These are phyloP conservation scores for Euleptes europaea DNA, from an alignment of 2,113 vertebrate genomes.

Conservation along the genomic window DNA sequence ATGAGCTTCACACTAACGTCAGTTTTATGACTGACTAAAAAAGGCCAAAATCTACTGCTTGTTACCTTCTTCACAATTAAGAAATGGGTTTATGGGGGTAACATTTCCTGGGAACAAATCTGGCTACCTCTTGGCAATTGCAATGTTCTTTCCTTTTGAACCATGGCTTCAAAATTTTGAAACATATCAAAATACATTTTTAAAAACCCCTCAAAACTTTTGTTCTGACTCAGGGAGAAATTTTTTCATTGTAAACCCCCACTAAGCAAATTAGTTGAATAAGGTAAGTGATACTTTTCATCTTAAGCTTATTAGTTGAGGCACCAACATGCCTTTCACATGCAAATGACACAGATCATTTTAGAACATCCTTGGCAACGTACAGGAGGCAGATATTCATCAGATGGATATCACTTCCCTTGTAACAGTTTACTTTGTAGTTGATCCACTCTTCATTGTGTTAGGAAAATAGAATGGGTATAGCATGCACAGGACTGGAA, in stretches of 20 bases:
- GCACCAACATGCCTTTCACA: slow-evolving; percentile 6
- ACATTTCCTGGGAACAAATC: not conserved
- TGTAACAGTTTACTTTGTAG: slow-evolving; percentile 11
- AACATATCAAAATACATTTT: not conserved
- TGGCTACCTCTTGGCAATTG: not conserved
- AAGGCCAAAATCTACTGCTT: not conserved
- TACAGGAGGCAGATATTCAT: slow-evolving; percentile 30
- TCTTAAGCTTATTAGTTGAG: slow-evolving; percentile 27
- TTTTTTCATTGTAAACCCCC: not conserved
- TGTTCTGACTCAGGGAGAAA: not conserved
- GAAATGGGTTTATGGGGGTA: not conserved
- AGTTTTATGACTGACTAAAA: slow-evolving; percentile 22
- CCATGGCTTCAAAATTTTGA: not conserved
- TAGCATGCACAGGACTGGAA: not conserved
- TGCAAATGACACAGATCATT: slow-evolving; percentile 21
- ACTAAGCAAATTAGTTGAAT: not conserved
- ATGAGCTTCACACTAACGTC: not conserved
- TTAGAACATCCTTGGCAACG: slow-evolving; percentile 27
- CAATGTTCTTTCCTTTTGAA: not conserved
- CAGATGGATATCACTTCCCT: slow-evolving; percentile 22
- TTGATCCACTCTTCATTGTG: not conserved
- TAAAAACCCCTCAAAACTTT: not conserved
- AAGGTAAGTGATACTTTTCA: slow-evolving; percentile 28
- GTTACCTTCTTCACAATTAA: not conserved
- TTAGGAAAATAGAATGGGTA: not conserved